Evolutionary conservation across 2,888 invertebrate species (phyloP), one percentile per base, ranked within the genome.

Genomic region (Drosophila mayaguana): DNA sequence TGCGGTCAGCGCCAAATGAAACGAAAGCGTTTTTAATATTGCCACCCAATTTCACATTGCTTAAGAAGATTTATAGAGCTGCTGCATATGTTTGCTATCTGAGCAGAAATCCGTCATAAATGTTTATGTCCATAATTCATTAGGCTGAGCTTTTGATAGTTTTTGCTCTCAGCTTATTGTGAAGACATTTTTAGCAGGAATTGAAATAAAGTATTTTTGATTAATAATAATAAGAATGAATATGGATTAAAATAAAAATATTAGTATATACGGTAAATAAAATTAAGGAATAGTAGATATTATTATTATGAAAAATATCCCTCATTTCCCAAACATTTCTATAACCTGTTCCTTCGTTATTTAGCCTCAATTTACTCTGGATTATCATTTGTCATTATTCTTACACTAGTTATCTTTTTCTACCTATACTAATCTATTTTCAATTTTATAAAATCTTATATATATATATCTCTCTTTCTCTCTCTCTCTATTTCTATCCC

Each of bases 11-110:
- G 28, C 42, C 66, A 59, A 78, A 66, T 68, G 66, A 64, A 76
- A 69, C 78, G 57, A 78, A 81, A 77, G 61, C 69, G 69, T 59
- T 86, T 83, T 77, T 73, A 66, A 70, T 80, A 77, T 67, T 67
- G 63, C 53, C 57, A 36, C 60, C 8, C 48, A 55, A 56, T 42
- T 43, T 56, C 42, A 28, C 57, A 69, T 69, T 36, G 60, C 59
- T 57, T 64, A 54, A 54, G 36, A 57, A 48, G 28, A 32, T 43
- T 32, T 18, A 50, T 48, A 42, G 32, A 28, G 32, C 18, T 43
- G 3, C 18, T 18, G 8, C 34, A 50, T 43, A 57, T 54, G 28
- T 28, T 16, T 36, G 34, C 42, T 57, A 53, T 51, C 54, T 18
- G 14, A 1, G 22, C 18, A 36, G 32, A 32, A n/a, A 50, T 54